Percentiles rank a stretch among this genome's conserved stretches.
These are phyloP conservation scores for Momotus momota DNA, from an alignment of 2,797 vertebrate genomes.

Conservation along the genomic window DNA sequence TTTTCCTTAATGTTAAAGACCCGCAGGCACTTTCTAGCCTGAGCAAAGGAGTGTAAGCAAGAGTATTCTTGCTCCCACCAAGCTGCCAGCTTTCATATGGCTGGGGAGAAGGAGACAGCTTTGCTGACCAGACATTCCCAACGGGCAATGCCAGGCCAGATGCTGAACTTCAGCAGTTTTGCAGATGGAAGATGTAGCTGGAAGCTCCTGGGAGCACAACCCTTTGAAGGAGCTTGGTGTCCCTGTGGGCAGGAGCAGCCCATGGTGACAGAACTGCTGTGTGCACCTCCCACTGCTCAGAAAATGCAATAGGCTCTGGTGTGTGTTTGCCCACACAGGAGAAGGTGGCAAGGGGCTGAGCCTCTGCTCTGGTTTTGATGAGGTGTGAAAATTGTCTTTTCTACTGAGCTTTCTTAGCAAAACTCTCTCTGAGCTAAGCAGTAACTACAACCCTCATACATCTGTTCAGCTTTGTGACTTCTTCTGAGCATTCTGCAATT, in stretches of 20 bases:
- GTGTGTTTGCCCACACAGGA: neutral
- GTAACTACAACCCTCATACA: neutral
- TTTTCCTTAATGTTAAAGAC: neutral
- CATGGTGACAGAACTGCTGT: rapidly evolving
- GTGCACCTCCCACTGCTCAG: neutral
- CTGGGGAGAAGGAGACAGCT: neutral
- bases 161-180: neutral
- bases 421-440: neutral
- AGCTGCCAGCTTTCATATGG: neutral
- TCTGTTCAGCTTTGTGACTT: neutral
- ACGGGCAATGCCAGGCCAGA: neutral
- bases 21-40: neutral
- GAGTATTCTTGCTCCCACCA: neutral
- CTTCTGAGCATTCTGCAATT: neutral
- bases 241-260: neutral
- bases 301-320: rapidly evolving
- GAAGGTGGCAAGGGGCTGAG: neutral
- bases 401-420: neutral
- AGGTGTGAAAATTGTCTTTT: neutral
- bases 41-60: neutral
- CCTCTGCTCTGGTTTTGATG: neutral
- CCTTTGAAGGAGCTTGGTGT: rapidly evolving
- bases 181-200: neutral
- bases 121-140: neutral
- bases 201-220: neutral